Conservation (phyloP, 2,113 vertebrate genomes). For the Bungarus multicinctus region DNA sequence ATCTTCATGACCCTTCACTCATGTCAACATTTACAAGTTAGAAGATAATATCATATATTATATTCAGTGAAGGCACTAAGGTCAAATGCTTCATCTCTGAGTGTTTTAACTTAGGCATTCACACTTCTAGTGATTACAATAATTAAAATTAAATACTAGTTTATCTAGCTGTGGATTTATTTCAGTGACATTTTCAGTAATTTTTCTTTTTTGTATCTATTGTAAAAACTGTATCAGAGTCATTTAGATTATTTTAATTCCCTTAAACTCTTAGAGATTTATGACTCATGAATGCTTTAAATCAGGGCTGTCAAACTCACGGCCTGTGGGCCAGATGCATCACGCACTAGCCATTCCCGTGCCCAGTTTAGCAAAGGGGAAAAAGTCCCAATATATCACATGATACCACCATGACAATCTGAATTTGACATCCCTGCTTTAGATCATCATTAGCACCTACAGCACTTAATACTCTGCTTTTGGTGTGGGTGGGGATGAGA, state of each 20-base stretch:
- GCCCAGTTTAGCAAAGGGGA: too few species aligned
- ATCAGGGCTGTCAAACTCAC: not conserved
- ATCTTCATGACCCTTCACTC: not conserved
- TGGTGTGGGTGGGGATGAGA: too few species aligned
- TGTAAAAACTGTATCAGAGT: not conserved
- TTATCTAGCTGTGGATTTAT: not conserved
- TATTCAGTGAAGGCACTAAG: not conserved
- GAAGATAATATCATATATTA: not conserved
- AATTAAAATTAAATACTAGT: not conserved
- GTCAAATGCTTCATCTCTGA: not conserved
- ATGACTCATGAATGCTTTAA: not conserved
- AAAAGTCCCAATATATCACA: too few species aligned
- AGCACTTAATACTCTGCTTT: not conserved
- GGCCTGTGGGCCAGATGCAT: too few species aligned
- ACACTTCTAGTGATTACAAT: not conserved
- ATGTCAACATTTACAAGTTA: not conserved
- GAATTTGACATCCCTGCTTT: not conserved
- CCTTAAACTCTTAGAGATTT: not conserved
- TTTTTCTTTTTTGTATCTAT: not conserved
- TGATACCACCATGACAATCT: too few species aligned
- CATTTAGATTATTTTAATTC: not conserved
- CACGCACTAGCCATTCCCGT: too few species aligned
- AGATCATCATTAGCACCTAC: not conserved
- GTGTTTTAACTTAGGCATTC: not conserved
- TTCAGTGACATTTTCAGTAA: not conserved